Base-by-base conservation (phyloP, 2,113 vertebrate species). In the Ascaphus truei region DNA sequence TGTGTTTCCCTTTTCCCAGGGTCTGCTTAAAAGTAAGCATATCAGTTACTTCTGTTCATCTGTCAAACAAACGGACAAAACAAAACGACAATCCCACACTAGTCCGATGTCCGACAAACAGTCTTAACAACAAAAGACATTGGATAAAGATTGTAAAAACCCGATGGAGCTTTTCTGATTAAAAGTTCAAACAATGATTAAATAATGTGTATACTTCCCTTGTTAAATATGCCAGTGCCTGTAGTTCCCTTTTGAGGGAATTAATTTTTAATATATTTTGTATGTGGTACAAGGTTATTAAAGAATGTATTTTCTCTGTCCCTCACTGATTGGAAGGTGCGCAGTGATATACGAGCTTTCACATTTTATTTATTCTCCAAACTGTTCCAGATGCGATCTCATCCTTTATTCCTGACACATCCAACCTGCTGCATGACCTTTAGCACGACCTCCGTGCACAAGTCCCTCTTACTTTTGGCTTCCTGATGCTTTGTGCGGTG, bases 341-440 rank as follows among this genome's bases (percentile, higher is more conserved):
- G 81, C 83, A 90, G 83, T 93, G 93, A 94, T 92, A 90, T 90
- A 94, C 88, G 91, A 92, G 89, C 85, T 85, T 84, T 91, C 87
- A 84, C 77, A 82, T 88, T 90, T 92, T 92, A 93, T 94, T 94
- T 93, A 94, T 93, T 92, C 89, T 86, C 85, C 89, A 92, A 94
- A 92, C 90, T 92, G 88, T 94, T 93, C 92, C 91, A 93, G 93
- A 94, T 93, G 92, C 92, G 91, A 92, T 90, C 85, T 84, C 87
- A 91, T 93, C 91, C 92, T 92, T 94, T 93, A 93, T 92, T 87
- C 89, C 82, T 88, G 91, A 91, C 90, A 93, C 90, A 92, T 92
- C 87, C 88, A 94, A 93, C 91, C 90, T 90, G 90, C 88, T 87
- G 86, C 45, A 68, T 79, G 90, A 91, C 90, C 91, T 88, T 86